Evolutionary conservation across 2,797 vertebrate species (phyloP).

Genomic region (Epinephelus malabaricus): DNA sequence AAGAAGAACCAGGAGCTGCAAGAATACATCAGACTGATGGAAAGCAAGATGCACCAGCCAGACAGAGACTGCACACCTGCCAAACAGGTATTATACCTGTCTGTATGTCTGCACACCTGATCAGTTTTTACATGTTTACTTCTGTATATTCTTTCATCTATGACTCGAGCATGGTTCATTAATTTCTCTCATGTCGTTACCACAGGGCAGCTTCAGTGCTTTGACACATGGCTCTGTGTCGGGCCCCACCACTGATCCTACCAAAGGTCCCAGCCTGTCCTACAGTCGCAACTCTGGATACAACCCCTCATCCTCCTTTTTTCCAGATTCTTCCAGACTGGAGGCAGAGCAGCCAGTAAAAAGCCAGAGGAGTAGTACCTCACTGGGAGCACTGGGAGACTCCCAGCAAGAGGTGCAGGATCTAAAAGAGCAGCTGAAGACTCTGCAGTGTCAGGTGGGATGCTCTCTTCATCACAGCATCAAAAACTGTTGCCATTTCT

Average conservation of each 20-base stretch:
- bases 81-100: constrained; percentile 59
- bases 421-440: constrained; percentile 85
- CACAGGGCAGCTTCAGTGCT: constrained; percentile 58
- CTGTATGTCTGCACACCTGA: neutral
- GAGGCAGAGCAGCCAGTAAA: constrained; percentile 46
- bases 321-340: constrained; percentile 32
- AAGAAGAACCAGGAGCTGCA: constrained; percentile 88
- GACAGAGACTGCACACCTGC: constrained; percentile 64
- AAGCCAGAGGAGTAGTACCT: constrained; percentile 38
- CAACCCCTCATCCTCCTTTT: constrained; percentile 40
- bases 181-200: constrained; percentile 22
- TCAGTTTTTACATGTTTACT: neutral
- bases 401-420: constrained; percentile 77
- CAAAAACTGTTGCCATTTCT: constrained; percentile 42
- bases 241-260: constrained; percentile 26
- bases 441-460: constrained; percentile 86
- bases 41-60: constrained; percentile 74
- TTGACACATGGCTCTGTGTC: neutral
- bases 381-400: constrained; percentile 50
- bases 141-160: neutral
- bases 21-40: constrained; percentile 82
- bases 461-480: constrained; percentile 39
- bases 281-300: constrained; percentile 18
- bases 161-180: too few species aligned
- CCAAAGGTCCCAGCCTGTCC: constrained; percentile 38